Evolutionary conservation across 2,888 invertebrate species (phyloP).

Genomic region (Brassicogethes aeneus): DNA sequence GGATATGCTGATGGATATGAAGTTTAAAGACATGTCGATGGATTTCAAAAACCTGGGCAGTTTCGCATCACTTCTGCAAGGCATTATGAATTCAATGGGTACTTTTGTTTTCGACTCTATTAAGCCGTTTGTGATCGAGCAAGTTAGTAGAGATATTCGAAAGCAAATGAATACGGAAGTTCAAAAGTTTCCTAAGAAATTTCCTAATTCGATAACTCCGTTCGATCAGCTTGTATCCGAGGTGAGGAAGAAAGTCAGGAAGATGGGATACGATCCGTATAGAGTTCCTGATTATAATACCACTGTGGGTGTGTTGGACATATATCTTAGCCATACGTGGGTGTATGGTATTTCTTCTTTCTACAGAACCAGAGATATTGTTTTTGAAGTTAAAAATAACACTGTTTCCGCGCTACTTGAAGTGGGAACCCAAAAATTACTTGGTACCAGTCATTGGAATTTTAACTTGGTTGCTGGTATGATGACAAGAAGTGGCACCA

Average conservation of each 20-base stretch:
- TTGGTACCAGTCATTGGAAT: slow-evolving; percentile 74
- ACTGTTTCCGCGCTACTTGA: slow-evolving; percentile 58
- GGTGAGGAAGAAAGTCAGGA: slow-evolving; percentile 57
- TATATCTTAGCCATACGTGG: slow-evolving; percentile 67
- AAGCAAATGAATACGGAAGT: slow-evolving; percentile 67
- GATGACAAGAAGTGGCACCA: slow-evolving; percentile 59
- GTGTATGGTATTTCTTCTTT: slow-evolving; percentile 71
- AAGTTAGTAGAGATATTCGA: slow-evolving; percentile 67
- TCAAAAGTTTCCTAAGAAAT: slow-evolving; percentile 59
- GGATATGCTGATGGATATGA: slow-evolving; percentile 70
- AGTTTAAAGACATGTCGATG: slow-evolving; percentile 64
- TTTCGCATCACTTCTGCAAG: slow-evolving; percentile 45
- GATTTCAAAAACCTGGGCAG: slow-evolving; percentile 78
- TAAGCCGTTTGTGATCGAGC: slow-evolving; percentile 72
- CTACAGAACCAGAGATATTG: slow-evolving; percentile 71
- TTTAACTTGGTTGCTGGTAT: slow-evolving; percentile 58
- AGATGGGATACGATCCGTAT: slow-evolving; percentile 65
- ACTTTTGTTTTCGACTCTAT: slow-evolving; percentile 77
- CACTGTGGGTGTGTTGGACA: slow-evolving; percentile 58
- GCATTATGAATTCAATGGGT: slow-evolving; percentile 74
- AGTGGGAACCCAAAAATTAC: slow-evolving; percentile 70
- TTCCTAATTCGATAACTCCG: slow-evolving; percentile 80
- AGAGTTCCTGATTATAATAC: slow-evolving; percentile 64
- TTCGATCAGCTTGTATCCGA: slow-evolving; percentile 75
- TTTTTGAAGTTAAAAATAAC: slow-evolving; percentile 62